phyloP scores from a whole-genome alignment of 1,140 invertebrate genomes.

The Polypedilum vanderplanki region DNA sequence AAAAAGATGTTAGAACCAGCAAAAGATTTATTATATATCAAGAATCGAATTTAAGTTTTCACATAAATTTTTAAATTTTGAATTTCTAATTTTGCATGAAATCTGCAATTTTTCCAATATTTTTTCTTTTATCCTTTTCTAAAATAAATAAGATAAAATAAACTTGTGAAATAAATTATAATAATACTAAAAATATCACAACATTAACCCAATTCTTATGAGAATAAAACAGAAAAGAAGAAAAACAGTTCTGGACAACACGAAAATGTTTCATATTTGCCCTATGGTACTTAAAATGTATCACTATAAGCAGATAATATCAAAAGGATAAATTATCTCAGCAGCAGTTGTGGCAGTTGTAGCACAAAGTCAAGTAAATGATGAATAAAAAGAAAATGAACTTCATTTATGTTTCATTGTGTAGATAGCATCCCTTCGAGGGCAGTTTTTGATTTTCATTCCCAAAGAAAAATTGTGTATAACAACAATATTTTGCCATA shows the following conservation, averaged over 20 bases:
- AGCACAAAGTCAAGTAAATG: not conserved
- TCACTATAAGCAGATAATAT: slow-evolving; percentile 16
- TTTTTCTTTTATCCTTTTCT: not conserved
- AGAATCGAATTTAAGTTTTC: too few species aligned
- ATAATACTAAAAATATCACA: not conserved
- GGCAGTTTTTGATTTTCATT: not conserved
- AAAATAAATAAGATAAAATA: not conserved
- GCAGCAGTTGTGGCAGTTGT: not conserved
- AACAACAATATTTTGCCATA: slow-evolving; percentile 1
- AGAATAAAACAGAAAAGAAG: not conserved
- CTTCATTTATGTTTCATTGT: not conserved
- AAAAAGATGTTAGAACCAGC: too few species aligned
- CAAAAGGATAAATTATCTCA: slow-evolving; percentile 28
- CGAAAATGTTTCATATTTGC: not conserved
- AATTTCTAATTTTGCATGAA: too few species aligned
- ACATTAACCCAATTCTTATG: not conserved
- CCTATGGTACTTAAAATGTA: not conserved
- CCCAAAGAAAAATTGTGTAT: not conserved
- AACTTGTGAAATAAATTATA: not conserved
- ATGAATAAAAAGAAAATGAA: not conserved
- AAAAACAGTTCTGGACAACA: not conserved
- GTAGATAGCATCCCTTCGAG: not conserved
- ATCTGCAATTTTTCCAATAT: too few species aligned
- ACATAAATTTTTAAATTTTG: too few species aligned
- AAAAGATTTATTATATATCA: too few species aligned